Base-by-base conservation (phyloP, 2,888 invertebrate species). In the Anthophora plumipes region DNA sequence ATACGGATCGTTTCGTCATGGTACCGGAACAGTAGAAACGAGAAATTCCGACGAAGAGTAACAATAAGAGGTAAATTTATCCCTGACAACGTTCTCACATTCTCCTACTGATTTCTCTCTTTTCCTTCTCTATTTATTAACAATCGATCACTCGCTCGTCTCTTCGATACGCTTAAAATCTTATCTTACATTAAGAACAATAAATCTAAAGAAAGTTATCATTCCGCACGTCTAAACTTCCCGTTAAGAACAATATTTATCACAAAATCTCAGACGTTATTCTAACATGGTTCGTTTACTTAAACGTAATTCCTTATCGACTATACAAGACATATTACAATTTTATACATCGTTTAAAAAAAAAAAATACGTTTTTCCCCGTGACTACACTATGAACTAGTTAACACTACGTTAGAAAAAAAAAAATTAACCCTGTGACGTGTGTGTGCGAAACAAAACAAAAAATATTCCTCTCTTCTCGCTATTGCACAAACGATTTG, bases 361-460 rank as follows among this genome's bases (percentile, higher is more conserved):
- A 17, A 41, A 39, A 22, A 22, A 20, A 8, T 14, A 37, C 8
- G 12, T 37, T 17, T 59, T 14, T 41, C 25, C 55, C 20, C 17
- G 17, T n/a, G 12, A 52, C 25, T 59, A 43, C 14, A 8, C 41
- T 54, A 43, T 17, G 1, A 25, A 52, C 22, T 57, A 63, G 54
- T 17, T 14, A 14, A 41, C 22, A 4, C 25, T 41, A 41, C 7
- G 31, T 22, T 17, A 20, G 9, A 41, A 48, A 17, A 43, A 52
- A 59, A 39, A 12, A 20, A 60, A 25, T 37, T 22, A 59, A 80
- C 69, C 80, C 69, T 80, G 69, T 80, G 57, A 60, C 46, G 39
- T 57, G 25, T 25, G 64, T 66, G 46, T n/a, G n/a, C n/a, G n/a
- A n/a, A n/a, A n/a, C n/a, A 54, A 46, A 60, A 57, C 0, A 54